Base-by-base conservation (phyloP, 2,797 vertebrate species). In the Sciurus carolinensis region DNA sequence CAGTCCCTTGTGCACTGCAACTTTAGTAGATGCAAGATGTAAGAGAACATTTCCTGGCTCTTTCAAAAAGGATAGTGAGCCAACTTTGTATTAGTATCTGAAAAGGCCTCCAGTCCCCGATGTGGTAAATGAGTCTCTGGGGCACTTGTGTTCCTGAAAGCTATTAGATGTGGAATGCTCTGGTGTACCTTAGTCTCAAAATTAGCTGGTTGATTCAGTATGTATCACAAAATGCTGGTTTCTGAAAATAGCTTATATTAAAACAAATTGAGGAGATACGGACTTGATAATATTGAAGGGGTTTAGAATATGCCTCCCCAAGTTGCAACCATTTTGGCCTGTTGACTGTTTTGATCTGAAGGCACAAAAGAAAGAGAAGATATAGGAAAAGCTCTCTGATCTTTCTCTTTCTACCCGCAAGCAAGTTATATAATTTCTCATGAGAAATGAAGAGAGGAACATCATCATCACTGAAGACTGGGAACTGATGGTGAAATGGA, bases 181-280 rank as follows among this genome's bases (percentile, higher is more conserved):
- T 36, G 17, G 42, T 64, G 30, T n/a, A 42, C 14, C 18, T 87
- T 91, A 67, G 18, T 83, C 2, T 17, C 24, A 28, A 36, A 44
- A 80, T 66, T 7, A 82, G 64, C n/a, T 79, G n/a, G n/a, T 90
- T 86, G 75, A 90, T 67, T 96, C 62, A 81, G 71, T 24, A 59
- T 57, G 30, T 42, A 73, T 54, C 54, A 92, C 90, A 87, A 54
- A 92, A 30, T 33, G 79, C 6, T n/a, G 30, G 26, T 66, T 83
- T 71, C 77, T 82, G 75, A 94, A 81, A 82, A 85, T 7, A 87
- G 24, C 4, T 12, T n/a, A n/a, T 92, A 77, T 39, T 66, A 85
- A 91, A 95, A 87, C 30, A 50, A 89, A 94, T 4, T 42, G 22
- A 76, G 42, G 64, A 79, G 59, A 76, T 39, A 20, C 1, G 15